A percentile compares a stretch with the other conserved stretches of the same genome.
Evolutionary conservation across 2,797 vertebrate species (phyloP).

Genomic region (Aulostomus chinensis): DNA sequence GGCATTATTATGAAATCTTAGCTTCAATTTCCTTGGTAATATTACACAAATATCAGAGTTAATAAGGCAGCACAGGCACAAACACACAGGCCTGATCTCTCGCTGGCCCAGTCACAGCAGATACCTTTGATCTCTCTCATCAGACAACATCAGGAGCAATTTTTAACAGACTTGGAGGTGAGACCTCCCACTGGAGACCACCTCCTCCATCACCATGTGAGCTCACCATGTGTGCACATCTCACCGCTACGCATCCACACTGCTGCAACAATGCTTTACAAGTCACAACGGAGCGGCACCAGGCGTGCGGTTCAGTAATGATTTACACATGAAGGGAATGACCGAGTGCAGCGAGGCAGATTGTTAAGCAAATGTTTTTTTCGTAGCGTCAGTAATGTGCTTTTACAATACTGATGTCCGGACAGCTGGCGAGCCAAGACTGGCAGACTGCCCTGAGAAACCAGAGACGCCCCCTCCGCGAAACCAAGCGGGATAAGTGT

Average conservation of each 20-base stretch:
- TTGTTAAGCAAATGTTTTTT: slow-evolving; percentile 51
- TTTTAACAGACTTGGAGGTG: slow-evolving; percentile 38
- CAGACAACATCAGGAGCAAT: slow-evolving; percentile 36
- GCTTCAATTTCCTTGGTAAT: slow-evolving; percentile 26
- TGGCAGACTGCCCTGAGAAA: slow-evolving; percentile 59
- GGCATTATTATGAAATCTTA: not conserved
- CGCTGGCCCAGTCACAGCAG: slow-evolving; percentile 32
- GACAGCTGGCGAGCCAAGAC: slow-evolving; percentile 56
- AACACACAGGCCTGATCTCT: not conserved
- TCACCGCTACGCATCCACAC: not conserved
- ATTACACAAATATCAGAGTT: slow-evolving; percentile 6
- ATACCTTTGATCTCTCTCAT: slow-evolving; percentile 51
- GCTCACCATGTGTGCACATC: slow-evolving; percentile 8
- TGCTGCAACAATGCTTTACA: not conserved
- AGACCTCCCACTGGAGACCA: not conserved
- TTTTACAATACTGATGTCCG: slow-evolving; percentile 53
- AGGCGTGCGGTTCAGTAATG: slow-evolving; percentile 18
- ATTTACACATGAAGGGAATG: slow-evolving; percentile 40
- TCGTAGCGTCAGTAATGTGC: slow-evolving; percentile 45
- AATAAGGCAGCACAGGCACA: slow-evolving; percentile 4
- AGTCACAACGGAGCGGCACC: not conserved
- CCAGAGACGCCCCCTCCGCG: slow-evolving; percentile 48
- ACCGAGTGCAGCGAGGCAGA: slow-evolving; percentile 33
- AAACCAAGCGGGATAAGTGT: slow-evolving; percentile 39
- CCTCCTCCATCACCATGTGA: slow-evolving; percentile 23